A percentile compares a stretch with the other conserved stretches of the same genome.
These are phyloP conservation scores for Brachionus plicatilis DNA, from an alignment of 1,140 invertebrate genomes.

Conservation along the genomic window DNA sequence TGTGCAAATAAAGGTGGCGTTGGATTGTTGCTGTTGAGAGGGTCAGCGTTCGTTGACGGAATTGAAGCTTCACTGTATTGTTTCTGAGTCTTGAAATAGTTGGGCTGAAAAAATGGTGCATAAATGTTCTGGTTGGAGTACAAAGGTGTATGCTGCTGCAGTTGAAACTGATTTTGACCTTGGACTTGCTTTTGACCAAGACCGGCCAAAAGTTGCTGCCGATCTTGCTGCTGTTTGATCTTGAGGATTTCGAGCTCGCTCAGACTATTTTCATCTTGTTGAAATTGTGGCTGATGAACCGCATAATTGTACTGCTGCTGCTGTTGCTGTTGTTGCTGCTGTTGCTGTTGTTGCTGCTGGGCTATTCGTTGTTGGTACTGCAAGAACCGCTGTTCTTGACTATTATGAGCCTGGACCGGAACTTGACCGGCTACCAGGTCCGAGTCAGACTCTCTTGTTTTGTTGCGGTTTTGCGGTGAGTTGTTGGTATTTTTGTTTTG, in stretches of 20 bases:
- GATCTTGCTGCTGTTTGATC: constrained; percentile 31
- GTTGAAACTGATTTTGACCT: neutral
- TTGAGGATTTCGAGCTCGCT: constrained; percentile 32
- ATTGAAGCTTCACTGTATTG: constrained; percentile 36
- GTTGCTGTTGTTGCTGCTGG: neutral
- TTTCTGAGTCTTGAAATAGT: constrained; percentile 29
- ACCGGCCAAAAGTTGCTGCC: neutral
- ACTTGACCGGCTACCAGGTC: neutral
- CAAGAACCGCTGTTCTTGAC: neutral
- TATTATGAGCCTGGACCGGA: neutral
- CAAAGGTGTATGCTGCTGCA: neutral
- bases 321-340: constrained; percentile 17
- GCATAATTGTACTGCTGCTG: neutral
- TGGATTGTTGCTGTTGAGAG: constrained; percentile 9
- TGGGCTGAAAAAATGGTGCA: constrained; percentile 25
- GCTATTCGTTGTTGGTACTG: neutral
- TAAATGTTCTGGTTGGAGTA: neutral
- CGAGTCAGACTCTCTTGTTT: neutral
- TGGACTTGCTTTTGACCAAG: neutral
- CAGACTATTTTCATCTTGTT: neutral
- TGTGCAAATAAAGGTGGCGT: constrained; percentile 9
- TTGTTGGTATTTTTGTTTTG: neutral
- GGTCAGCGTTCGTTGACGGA: constrained; percentile 30
- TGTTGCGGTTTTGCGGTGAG: neutral
- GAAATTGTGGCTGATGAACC: neutral